Evolutionary conservation across 2,888 invertebrate species (phyloP), one percentile per base, ranked within the genome.

Genomic region (Pseudococcus viburni): DNA sequence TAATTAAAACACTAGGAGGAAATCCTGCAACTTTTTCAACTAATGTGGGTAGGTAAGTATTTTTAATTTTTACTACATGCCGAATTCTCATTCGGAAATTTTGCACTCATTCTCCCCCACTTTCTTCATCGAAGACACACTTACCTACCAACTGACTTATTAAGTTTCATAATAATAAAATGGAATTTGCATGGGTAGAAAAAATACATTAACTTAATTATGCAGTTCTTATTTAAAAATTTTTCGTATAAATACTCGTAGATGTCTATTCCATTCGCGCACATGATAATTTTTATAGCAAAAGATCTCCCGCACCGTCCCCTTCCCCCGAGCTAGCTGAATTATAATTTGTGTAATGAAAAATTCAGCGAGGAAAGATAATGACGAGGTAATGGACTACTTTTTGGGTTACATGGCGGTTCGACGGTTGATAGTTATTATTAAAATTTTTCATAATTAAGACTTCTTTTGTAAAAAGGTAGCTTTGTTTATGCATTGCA

Each of bases 391-490:
- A 26, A 68, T 26, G 68, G 26, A 68, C 68, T 68, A 68, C 68
- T 68, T 64, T n/a, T 64, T 68, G 19, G 26, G 68, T 11, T 68
- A 26, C 0, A 26, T 26, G 68, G 22, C 26, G 12, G 19, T 26
- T 68, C 0, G 11, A 68, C 68, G 55, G 26, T 26, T 3, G 26
- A 26, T 68, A 26, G 22, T 26, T 68, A 11, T 64, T 68, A 68
- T 68, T 68, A 68, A 68, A 33, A 68, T 26, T 68, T 64, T 64
- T 22, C 64, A 9, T 64, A 64, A 64, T 64, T 64, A 64, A n/a
- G 64, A 12, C 26, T 22, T 9, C 64, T 64, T 64, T 64, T 5
- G 22, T 22, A 22, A 64, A 64, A 55, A 64, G 8, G 22, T 64
- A 64, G 12, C 64, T 22, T 17, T 17, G 17, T 55, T 11, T 48